Conservation (phyloP, 2,888 invertebrate genomes). For the Brassicogethes aeneus region DNA sequence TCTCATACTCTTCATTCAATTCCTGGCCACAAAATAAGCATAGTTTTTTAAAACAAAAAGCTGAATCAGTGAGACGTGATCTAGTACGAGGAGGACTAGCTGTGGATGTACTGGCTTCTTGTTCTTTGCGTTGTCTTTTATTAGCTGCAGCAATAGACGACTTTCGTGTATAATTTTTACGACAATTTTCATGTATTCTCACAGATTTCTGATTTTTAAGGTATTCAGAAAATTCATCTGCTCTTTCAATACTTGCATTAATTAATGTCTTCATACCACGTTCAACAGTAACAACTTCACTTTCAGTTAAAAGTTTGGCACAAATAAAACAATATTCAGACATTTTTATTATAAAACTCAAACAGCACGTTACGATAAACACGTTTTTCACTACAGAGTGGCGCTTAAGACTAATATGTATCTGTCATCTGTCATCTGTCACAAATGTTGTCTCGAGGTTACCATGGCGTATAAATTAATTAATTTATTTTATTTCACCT, state of each 20-base stretch:
- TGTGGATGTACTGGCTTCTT: slow-evolving; percentile 26
- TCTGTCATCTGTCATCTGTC: no score
- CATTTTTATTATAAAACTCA: no score
- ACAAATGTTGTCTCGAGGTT: no score
- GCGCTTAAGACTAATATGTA: no score
- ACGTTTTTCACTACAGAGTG: no score
- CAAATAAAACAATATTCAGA: no score
- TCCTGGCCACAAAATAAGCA: slow-evolving; percentile 32
- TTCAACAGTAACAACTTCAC: slow-evolving; percentile 8
- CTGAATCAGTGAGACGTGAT: slow-evolving; percentile 24
- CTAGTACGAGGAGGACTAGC: slow-evolving; percentile 25
- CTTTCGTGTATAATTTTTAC: slow-evolving; percentile 23
- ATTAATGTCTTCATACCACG: slow-evolving; percentile 7
- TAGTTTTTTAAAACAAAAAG: slow-evolving; percentile 25
- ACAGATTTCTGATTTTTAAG: slow-evolving; percentile 10
- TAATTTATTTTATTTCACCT: no score
- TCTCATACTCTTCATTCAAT: slow-evolving; percentile 29
- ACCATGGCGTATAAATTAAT: no score
- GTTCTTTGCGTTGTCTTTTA: slow-evolving; percentile 26
- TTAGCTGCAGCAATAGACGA: slow-evolving; percentile 22
- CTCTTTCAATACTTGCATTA: slow-evolving; percentile 8
- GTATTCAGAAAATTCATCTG: slow-evolving; percentile 10
- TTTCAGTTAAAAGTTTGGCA: slow-evolving; percentile 6
- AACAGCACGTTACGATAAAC: no score
- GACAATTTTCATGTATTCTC: slow-evolving; percentile 23